Evolutionary conservation across 2,888 invertebrate genomes (phyloP), one percentile per base, ranked within the genome.

Genomic region (Criorhina ranunculi): DNA sequence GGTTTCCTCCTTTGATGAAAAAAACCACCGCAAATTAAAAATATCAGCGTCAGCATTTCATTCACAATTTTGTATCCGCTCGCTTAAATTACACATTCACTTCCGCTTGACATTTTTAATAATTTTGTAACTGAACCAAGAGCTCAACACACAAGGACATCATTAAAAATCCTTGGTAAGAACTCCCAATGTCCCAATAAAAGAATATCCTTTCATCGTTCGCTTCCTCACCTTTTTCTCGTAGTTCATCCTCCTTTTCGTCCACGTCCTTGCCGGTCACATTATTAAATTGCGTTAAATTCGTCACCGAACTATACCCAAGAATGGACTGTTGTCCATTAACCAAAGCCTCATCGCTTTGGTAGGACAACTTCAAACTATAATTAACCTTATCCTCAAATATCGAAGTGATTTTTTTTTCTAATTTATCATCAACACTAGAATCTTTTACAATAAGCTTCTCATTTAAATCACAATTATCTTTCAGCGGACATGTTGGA

Each of bases 361-460:
- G 53, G 70, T 90, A 91, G 0, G 81, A 49, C 49, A 91, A 53
- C 70, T 91, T 89, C 11, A 91, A 80, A 33, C 91, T 91, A 15
- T 91, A 91, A 37, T 91, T 91, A 17, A 91, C 91, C 86, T 91
- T 91, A 86, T 91, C 91, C 87, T 91, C 91, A 64, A 91, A 91
- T 35, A 91, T 88, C 29, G 91, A 90, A 2, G 90, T 88, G 35
- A 91, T 91, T 81, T 91, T 89, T 53, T 88, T 89, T 62, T 90
- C 91, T 62, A 91, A 87, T 42, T 90, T 88, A 60, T 88, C 89
- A 33, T 73, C 86, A 2, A 87, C 60, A 60, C 80, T 69, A 4
- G 87, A 76, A 40, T 88, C 88, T 31, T 88, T 86, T 0, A 87
- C 33, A 35, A 91, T 77, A n/a, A 91, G 85, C 75, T 90, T 89